A percentile compares a stretch with the other conserved stretches of the same genome.
These are phyloP conservation scores for Oncorhynchus nerka DNA, from an alignment of 2,113 vertebrate genomes.

Conservation along the genomic window DNA sequence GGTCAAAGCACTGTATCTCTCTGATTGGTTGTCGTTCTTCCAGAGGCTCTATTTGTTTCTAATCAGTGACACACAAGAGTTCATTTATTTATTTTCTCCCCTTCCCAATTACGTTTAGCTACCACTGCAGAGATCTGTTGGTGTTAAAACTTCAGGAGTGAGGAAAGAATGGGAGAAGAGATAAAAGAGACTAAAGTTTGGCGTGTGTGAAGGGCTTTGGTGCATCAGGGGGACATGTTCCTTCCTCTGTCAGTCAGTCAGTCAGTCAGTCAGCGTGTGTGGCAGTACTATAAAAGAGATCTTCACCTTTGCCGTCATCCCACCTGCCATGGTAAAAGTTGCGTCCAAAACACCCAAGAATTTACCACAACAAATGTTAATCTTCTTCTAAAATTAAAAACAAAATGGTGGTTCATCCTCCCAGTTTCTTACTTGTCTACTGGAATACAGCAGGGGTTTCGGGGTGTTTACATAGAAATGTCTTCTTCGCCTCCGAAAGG, in stretches of 20 bases:
- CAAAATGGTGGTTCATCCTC: constrained; percentile 7
- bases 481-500: constrained; percentile 51
- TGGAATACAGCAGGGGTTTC: constrained; percentile 39
- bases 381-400: background rate
- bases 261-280: background rate
- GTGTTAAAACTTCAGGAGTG: background rate
- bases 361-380: constrained; percentile 17
- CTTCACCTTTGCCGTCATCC: background rate
- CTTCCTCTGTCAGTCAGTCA: too few species aligned
- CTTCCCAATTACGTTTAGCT: constrained; percentile 15
- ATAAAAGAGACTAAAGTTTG: too few species aligned
- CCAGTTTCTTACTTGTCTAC: constrained; percentile 49
- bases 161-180: background rate
- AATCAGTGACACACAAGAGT: constrained; percentile 63
- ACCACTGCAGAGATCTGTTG: background rate
- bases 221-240: too few species aligned
- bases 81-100: constrained; percentile 45
- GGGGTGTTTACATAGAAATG: constrained; percentile 67
- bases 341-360: constrained; percentile 11
- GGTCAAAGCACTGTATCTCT: constrained; percentile 33
- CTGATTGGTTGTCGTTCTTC: constrained; percentile 53
- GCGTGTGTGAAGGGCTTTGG: too few species aligned
- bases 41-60: constrained; percentile 56
- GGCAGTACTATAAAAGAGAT: background rate
- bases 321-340: constrained; percentile 6